Conservation (phyloP, 2,888 invertebrate species). For the Perdita meconis region DNA sequence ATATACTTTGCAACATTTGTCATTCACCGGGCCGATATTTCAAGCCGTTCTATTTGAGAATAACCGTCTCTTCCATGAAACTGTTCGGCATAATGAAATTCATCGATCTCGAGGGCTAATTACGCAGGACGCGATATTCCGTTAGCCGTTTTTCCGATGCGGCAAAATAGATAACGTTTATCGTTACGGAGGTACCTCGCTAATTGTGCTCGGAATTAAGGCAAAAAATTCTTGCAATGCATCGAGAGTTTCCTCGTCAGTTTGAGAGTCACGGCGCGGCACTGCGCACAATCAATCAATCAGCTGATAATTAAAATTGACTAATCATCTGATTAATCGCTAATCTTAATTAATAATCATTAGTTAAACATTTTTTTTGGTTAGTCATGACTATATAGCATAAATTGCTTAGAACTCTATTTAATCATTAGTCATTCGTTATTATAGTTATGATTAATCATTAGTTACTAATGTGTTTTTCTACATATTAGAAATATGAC, state of each 20-base stretch:
- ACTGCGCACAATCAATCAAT: too few species aligned
- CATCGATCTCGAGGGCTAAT: slow-evolving; percentile 34
- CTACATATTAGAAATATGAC: too few species aligned
- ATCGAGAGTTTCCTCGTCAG: not conserved
- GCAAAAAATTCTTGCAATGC: not conserved
- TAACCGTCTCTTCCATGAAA: not conserved
- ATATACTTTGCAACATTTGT: slow-evolving; percentile 19
- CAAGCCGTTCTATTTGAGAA: not conserved
- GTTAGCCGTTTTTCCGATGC: slow-evolving; percentile 9
- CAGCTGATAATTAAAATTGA: too few species aligned
- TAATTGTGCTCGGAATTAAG: slow-evolving; percentile 5
- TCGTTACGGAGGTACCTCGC: not conserved
- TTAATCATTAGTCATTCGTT: too few species aligned
- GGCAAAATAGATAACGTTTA: slow-evolving; percentile 10
- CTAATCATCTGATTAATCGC: too few species aligned
- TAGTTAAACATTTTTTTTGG: too few species aligned
- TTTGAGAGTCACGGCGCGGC: too few species aligned
- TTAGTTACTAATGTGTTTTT: too few species aligned
- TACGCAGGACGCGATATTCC: not conserved
- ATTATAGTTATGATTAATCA: too few species aligned
- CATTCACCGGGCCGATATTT: not conserved
- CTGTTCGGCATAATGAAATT: slow-evolving; percentile 36
- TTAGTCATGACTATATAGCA: too few species aligned
- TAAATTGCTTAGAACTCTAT: too few species aligned
- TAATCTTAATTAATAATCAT: too few species aligned